Conservation (phyloP, 2,888 invertebrate genomes). For the Caenorhabditis doughertyi region DNA sequence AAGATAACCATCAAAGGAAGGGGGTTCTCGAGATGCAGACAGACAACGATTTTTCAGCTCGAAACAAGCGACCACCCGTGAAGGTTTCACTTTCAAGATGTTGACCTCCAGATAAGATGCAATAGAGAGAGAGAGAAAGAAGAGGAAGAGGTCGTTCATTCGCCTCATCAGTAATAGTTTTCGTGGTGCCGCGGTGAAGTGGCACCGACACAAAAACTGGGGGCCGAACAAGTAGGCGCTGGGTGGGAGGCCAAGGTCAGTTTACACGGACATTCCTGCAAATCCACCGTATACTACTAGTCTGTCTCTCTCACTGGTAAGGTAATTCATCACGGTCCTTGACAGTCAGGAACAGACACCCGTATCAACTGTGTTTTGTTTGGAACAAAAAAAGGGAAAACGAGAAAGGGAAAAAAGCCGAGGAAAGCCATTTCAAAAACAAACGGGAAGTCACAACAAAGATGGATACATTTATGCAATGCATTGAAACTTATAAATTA, state of each 20-base stretch:
- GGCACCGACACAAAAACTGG: slow-evolving; percentile 50
- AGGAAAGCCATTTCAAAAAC: slow-evolving; percentile 24
- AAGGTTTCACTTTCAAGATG: slow-evolving; percentile 52
- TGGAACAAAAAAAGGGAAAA: neutral
- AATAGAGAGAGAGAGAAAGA: slow-evolving; percentile 13
- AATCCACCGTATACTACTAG: slow-evolving; percentile 32
- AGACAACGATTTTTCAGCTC: slow-evolving; percentile 18
- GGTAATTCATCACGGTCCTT: slow-evolving; percentile 35
- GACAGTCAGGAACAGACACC: slow-evolving; percentile 24
- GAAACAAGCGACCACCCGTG: slow-evolving; percentile 11
- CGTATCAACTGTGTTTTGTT: slow-evolving; percentile 26
- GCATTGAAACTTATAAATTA: slow-evolving; percentile 63
- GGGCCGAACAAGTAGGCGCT: slow-evolving; percentile 54
- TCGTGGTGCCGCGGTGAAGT: slow-evolving; percentile 59
- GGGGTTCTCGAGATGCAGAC: neutral
- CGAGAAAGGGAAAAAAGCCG: neutral
- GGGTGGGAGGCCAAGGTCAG: slow-evolving; percentile 54
- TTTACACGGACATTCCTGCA: slow-evolving; percentile 37
- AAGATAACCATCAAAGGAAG: neutral
- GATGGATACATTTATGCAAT: slow-evolving; percentile 54
- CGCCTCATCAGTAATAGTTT: slow-evolving; percentile 58
- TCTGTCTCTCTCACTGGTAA: neutral
- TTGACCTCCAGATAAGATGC: slow-evolving; percentile 52
- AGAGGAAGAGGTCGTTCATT: slow-evolving; percentile 37
- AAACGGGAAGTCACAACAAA: slow-evolving; percentile 21